phyloP scores from a whole-genome alignment of 2,888 invertebrate genomes.

The Lomographa bimaculata region DNA sequence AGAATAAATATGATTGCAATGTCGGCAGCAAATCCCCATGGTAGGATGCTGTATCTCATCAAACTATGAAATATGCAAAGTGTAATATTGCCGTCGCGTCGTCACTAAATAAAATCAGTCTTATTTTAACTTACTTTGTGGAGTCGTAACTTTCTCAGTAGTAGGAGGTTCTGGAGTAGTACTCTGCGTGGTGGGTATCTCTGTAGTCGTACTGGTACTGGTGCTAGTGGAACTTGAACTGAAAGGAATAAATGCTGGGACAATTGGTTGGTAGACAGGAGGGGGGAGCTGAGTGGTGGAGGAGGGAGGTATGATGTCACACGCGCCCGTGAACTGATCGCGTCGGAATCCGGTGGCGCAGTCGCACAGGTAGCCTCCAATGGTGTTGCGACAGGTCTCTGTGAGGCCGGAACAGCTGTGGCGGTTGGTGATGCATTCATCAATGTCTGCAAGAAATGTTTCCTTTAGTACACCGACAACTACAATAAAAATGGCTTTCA shows the following conservation, averaged over 20 bases:
- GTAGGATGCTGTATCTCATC: too few species aligned
- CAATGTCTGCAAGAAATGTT: constrained; percentile 84
- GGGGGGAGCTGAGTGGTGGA: constrained; percentile 37
- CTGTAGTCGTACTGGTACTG: constrained; percentile 32
- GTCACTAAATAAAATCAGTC: too few species aligned
- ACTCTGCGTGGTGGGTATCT: constrained; percentile 29
- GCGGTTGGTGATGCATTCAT: constrained; percentile 87
- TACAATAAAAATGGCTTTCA: too few species aligned
- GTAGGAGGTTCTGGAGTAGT: constrained; percentile 23
- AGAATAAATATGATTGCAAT: too few species aligned
- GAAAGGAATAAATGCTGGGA: too few species aligned
- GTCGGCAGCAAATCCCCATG: too few species aligned
- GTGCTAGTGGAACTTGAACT: constrained; percentile 34
- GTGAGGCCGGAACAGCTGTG: constrained; percentile 82
- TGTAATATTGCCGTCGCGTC: too few species aligned
- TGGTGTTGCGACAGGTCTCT: constrained; percentile 91
- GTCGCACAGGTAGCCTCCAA: constrained; percentile 92
- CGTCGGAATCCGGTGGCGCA: constrained; percentile 91
- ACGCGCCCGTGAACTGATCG: constrained; percentile 77
- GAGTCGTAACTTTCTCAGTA: constrained; percentile 15
- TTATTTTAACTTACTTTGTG: constrained; percentile 23
- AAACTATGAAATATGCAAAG: too few species aligned
- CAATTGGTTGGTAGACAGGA: too few species aligned
- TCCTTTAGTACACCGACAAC: too few species aligned
- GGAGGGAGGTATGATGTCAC: constrained; percentile 49